Conservation (phyloP, 2,113 vertebrate species). For the Pelvicachromis taeniatus region DNA sequence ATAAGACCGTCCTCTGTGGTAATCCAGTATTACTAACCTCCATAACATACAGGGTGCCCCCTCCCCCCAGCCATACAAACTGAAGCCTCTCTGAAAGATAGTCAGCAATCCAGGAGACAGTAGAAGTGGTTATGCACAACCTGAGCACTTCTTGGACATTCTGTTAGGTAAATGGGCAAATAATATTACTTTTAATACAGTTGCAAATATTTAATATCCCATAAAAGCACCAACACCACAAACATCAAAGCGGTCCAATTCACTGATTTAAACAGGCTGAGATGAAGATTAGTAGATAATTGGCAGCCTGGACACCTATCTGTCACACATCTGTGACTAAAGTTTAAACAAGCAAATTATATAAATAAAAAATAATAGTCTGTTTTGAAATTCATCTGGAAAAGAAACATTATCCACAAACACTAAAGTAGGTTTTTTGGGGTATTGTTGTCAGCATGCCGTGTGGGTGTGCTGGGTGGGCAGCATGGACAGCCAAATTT, state of each 20-base stretch:
- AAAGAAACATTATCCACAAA: too few relatives aligned
- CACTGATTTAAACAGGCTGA: not conserved
- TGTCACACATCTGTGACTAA: too few relatives aligned
- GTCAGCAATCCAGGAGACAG: not conserved
- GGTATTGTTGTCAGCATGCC: not conserved
- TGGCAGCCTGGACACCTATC: too few relatives aligned
- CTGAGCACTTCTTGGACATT: not conserved
- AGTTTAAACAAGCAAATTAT: too few relatives aligned
- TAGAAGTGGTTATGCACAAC: not conserved
- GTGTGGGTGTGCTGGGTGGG: not conserved
- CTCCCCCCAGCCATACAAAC: too few relatives aligned
- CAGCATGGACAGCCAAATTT: not conserved
- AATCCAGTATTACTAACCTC: too few relatives aligned
- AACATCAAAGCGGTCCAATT: not conserved
- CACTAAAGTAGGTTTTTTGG: too few relatives aligned
- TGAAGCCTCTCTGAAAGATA: not conserved
- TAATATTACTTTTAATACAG: not conserved
- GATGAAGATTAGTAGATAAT: too few relatives aligned
- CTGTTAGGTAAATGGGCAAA: accelerated
- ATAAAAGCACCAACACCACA: not conserved
- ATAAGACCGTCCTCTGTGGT: too few relatives aligned
- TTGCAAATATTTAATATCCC: not conserved
- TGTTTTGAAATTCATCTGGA: too few relatives aligned
- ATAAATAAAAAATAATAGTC: too few relatives aligned
- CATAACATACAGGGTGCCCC: too few relatives aligned